These are phyloP conservation scores for Falco berigora DNA, from an alignment of 2,797 vertebrate species.

Conservation along the genomic window DNA sequence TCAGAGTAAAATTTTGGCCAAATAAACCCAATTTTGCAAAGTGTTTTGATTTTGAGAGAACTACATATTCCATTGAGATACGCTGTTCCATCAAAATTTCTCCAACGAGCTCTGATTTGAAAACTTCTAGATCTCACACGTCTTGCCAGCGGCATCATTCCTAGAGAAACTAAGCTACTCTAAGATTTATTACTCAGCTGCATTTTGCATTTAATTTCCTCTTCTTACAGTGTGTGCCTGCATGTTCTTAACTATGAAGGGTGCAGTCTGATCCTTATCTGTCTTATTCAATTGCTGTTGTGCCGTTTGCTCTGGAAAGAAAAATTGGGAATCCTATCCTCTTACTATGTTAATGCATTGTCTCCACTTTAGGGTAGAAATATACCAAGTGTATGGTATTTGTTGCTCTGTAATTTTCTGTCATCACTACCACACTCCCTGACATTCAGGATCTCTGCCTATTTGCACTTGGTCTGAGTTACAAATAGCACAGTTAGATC, in stretches of 20 bases:
- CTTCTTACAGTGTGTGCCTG: constrained; percentile 30
- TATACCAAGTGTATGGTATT: background rate
- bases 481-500: constrained; percentile 24
- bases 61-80: background rate
- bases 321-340: background rate
- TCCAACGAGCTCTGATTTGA: background rate
- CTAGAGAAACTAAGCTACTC: constrained; percentile 51
- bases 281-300: background rate
- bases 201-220: constrained; percentile 63
- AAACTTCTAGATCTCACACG: constrained; percentile 13
- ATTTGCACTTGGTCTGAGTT: constrained; percentile 6
- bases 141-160: constrained; percentile 57
- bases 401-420: background rate
- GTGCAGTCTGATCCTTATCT: constrained; percentile 51
- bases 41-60: constrained; percentile 5
- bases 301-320: background rate
- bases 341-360: background rate
- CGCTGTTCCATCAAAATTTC: background rate
- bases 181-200: constrained; percentile 58
- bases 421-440: background rate
- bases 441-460: background rate
- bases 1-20: constrained; percentile 18
- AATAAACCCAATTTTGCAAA: background rate
- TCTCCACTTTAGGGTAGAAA: background rate
- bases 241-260: constrained; percentile 33